Conservation (phyloP, 2,113 vertebrate genomes). For the Zosterops hypoxanthus region DNA sequence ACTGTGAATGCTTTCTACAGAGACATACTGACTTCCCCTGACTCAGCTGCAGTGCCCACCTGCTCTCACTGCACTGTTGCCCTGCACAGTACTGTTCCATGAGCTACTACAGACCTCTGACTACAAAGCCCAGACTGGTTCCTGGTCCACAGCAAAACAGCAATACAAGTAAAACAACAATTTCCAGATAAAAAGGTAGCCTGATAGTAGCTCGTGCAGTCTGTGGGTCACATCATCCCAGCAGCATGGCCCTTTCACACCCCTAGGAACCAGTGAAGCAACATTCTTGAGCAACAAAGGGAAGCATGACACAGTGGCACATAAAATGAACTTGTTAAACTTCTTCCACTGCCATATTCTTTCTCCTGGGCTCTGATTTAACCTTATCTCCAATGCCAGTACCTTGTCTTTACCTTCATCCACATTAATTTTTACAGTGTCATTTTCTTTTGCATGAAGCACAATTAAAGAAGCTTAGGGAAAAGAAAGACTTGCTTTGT, state of each 20-base stretch:
- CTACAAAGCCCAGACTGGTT: background rate
- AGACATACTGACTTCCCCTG: background rate
- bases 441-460: background rate
- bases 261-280: slow-evolving; percentile 56
- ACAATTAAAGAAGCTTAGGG: background rate
- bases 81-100: background rate
- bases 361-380: slow-evolving; percentile 3
- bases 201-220: background rate
- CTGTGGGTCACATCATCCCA: slow-evolving; percentile 29
- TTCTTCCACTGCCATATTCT: background rate
- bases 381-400: background rate
- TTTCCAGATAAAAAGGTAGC: slow-evolving; percentile 1
- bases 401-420: background rate
- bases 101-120: background rate
- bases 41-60: background rate
- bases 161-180: slow-evolving; percentile 11
- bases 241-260: slow-evolving; percentile 36
- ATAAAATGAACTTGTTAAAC: slow-evolving; percentile 44
- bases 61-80: background rate
- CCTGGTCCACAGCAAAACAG: background rate
- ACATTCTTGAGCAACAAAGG: slow-evolving; percentile 60
- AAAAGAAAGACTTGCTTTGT: background rate
- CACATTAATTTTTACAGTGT: background rate
- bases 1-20: background rate
- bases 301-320: slow-evolving; percentile 37